Conservation (phyloP, 2,113 vertebrate species). For the Elachura formosa region DNA sequence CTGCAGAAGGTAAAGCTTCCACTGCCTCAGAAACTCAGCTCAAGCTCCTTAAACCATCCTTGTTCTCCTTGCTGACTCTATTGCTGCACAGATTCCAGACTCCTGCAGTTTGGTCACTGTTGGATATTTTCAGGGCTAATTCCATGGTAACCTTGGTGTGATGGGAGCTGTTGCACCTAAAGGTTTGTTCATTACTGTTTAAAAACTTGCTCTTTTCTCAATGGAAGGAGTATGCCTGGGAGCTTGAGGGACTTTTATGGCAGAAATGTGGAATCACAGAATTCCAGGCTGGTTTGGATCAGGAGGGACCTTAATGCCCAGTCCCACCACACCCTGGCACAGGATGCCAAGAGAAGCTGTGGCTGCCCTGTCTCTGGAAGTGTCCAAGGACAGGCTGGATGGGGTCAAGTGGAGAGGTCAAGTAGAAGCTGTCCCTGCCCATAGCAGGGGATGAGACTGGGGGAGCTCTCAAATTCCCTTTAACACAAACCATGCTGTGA, state of each 20-base stretch:
- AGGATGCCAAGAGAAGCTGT: background rate
- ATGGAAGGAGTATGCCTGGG: background rate
- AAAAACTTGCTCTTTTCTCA: background rate
- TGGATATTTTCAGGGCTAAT: background rate
- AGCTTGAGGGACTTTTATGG: background rate
- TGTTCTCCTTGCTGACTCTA: background rate
- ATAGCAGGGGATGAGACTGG: background rate
- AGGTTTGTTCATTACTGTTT: background rate
- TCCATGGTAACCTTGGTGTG: background rate
- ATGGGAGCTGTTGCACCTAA: background rate
- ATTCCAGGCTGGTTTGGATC: background rate
- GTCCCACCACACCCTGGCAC: background rate
- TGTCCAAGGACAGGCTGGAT: background rate
- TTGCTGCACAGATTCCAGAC: background rate
- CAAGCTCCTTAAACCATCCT: background rate
- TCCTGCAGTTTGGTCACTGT: background rate
- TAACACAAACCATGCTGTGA: background rate
- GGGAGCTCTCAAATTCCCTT: background rate
- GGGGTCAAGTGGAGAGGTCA: background rate
- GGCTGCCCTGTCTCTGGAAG: background rate
- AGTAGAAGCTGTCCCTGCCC: background rate
- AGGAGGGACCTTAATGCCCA: background rate
- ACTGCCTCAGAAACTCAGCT: background rate
- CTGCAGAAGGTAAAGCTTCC: conserved; percentile 88
- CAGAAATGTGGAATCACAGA: background rate